Evolutionary conservation across 2,888 invertebrate species (phyloP).

Genomic region (Hemaris fuciformis): DNA sequence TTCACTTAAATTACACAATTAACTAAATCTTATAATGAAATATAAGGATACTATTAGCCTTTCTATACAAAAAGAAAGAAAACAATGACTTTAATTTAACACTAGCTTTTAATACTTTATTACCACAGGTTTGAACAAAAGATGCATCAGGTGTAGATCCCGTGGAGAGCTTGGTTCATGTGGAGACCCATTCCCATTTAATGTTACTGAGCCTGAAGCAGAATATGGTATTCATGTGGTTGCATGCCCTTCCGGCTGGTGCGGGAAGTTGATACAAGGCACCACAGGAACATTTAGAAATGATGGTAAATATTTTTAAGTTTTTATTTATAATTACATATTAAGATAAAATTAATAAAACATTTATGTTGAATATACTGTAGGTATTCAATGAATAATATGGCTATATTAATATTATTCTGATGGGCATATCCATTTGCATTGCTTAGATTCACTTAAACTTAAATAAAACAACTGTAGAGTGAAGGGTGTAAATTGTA

Average conservation of each 20-base stretch:
- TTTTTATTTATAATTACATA: background rate
- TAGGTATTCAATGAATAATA: too few relatives aligned
- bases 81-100: background rate
- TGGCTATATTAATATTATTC: too few relatives aligned
- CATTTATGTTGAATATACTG: too few relatives aligned
- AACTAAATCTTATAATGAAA: too few relatives aligned
- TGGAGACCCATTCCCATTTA: conserved; percentile 91
- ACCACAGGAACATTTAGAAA: conserved; percentile 86
- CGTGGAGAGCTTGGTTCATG: conserved; percentile 93
- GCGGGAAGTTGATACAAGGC: conserved; percentile 93
- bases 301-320: conserved; percentile 83
- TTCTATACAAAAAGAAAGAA: background rate
- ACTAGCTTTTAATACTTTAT: too few relatives aligned
- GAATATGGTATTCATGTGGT: conserved; percentile 88
- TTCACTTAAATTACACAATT: too few relatives aligned
- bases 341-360: too few relatives aligned
- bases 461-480: too few relatives aligned
- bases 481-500: too few relatives aligned
- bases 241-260: conserved; percentile 95
- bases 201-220: conserved; percentile 87
- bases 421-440: too few relatives aligned
- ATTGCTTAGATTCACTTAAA: too few relatives aligned
- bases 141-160: conserved; percentile 93
- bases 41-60: too few relatives aligned
- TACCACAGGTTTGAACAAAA: conserved; percentile 84